These are phyloP conservation scores for Busseola fusca DNA, from an alignment of 2,888 invertebrate genomes.

Conservation along the genomic window DNA sequence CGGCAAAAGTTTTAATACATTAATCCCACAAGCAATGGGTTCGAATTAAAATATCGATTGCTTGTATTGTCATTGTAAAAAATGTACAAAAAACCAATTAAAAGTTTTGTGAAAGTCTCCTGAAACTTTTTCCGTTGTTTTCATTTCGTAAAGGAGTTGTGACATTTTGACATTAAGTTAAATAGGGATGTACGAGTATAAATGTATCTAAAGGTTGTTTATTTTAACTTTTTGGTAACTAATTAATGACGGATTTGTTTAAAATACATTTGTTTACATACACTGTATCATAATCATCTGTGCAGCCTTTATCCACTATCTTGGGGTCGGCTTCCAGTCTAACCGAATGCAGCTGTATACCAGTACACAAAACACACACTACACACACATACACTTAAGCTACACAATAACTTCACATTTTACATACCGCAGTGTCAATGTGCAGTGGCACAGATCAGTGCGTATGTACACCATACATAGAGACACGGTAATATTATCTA, in stretches of 20 bases:
- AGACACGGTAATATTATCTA: too few species aligned
- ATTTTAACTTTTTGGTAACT: conserved; percentile 16
- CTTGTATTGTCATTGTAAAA: conserved; percentile 62
- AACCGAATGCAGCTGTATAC: too few species aligned
- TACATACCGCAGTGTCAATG: too few species aligned
- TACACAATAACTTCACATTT: background rate
- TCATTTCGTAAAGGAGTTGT: conserved; percentile 54
- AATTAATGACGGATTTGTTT: conserved; percentile 11
- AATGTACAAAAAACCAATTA: conserved; percentile 67
- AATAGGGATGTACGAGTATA: conserved; percentile 24
- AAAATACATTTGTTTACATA: conserved; percentile 1
- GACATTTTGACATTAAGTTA: conserved; percentile 52
- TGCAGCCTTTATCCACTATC: too few species aligned
- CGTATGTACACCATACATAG: too few species aligned
- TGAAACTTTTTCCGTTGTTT: conserved; percentile 64
- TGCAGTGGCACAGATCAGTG: background rate
- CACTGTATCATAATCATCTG: too few species aligned
- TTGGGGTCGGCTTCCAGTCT: too few species aligned
- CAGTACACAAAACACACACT: too few species aligned
- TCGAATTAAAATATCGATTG: conserved; percentile 61
- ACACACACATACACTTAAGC: too few species aligned
- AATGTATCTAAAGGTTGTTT: background rate
- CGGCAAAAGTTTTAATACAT: conserved; percentile 62
- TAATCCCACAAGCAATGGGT: conserved; percentile 57
- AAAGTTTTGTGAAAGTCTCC: conserved; percentile 68